Percentiles rank a stretch among this genome's conserved stretches.
Conservation (phyloP, 2,888 invertebrate species). For the Formica aserva region DNA sequence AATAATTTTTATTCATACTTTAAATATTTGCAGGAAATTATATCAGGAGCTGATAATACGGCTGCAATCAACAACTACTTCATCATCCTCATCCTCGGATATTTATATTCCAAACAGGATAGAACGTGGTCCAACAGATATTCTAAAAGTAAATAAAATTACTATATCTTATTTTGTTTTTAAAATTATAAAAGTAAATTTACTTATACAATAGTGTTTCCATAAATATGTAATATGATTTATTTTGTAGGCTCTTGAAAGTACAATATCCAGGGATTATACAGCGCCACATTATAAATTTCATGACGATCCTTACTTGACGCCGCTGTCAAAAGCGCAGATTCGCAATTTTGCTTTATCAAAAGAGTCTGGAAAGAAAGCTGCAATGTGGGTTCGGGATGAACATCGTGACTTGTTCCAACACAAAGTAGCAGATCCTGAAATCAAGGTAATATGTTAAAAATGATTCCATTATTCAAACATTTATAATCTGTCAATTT, state of each 20-base stretch:
- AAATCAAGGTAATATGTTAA: constrained; percentile 53
- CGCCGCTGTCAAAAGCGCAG: constrained; percentile 90
- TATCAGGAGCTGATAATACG: constrained; percentile 22
- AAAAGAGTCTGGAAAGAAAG: constrained; percentile 94
- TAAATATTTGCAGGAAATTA: constrained; percentile 43
- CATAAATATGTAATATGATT: not conserved
- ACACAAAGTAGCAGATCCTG: constrained; percentile 89
- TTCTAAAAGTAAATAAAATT: constrained; percentile 87
- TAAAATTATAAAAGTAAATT: constrained; percentile 1
- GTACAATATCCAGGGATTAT: constrained; percentile 92
- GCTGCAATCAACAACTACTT: constrained; percentile 43
- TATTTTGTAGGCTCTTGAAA: constrained; percentile 89
- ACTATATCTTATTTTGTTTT: not conserved
- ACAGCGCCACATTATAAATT: constrained; percentile 96
- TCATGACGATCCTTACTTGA: constrained; percentile 96
- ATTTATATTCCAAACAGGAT: constrained; percentile 90
- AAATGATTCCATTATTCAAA: not conserved
- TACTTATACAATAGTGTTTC: not conserved
- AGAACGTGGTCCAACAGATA: constrained; percentile 92
- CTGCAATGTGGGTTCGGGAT: constrained; percentile 93
- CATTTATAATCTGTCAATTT: constrained; percentile 17
- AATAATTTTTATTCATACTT: not conserved
- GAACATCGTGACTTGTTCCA: constrained; percentile 91
- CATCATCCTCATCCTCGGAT: constrained; percentile 56
- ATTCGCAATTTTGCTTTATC: constrained; percentile 92